A percentile compares a stretch with the other conserved stretches of the same genome.
These are phyloP conservation scores for Drosophila subsilvestris DNA, from an alignment of 2,888 invertebrate genomes.

Conservation along the genomic window DNA sequence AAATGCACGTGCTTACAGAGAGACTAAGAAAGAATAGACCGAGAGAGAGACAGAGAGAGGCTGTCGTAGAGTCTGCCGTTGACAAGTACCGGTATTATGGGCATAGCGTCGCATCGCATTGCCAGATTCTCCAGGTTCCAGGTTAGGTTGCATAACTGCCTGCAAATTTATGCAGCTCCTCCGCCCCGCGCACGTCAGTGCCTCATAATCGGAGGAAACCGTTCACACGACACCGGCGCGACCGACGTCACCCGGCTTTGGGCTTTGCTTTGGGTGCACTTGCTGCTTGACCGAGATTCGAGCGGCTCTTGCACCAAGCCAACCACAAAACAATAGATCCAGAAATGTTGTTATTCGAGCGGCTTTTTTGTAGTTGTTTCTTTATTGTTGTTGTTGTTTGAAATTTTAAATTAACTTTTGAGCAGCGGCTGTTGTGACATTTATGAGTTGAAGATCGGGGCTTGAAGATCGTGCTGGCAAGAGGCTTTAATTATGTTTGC, in stretches of 20 bases:
- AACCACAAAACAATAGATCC: slow-evolving; percentile 7
- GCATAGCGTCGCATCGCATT: slow-evolving; percentile 47
- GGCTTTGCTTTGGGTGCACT: slow-evolving; percentile 57
- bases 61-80: slow-evolving; percentile 43
- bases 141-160: slow-evolving; percentile 35
- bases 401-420: slow-evolving; percentile 25
- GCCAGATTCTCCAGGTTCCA: slow-evolving; percentile 52
- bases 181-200: slow-evolving; percentile 15
- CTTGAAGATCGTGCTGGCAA: not conserved
- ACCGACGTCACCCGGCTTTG: not conserved
- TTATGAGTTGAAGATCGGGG: slow-evolving; percentile 22
- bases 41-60: not conserved
- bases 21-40: slow-evolving; percentile 11
- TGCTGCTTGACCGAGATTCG: slow-evolving; percentile 74
- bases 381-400: slow-evolving; percentile 15
- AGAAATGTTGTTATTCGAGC: slow-evolving; percentile 2
- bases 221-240: slow-evolving; percentile 43
- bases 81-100: slow-evolving; percentile 73
- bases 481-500: not conserved
- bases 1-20: slow-evolving; percentile 67
- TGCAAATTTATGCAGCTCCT: slow-evolving; percentile 70
- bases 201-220: slow-evolving; percentile 57
- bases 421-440: slow-evolving; percentile 32
- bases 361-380: slow-evolving; percentile 28
- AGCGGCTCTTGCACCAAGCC: slow-evolving; percentile 59